Conservation (phyloP, 1,140 invertebrate species). For the Archivesica marissinica region DNA sequence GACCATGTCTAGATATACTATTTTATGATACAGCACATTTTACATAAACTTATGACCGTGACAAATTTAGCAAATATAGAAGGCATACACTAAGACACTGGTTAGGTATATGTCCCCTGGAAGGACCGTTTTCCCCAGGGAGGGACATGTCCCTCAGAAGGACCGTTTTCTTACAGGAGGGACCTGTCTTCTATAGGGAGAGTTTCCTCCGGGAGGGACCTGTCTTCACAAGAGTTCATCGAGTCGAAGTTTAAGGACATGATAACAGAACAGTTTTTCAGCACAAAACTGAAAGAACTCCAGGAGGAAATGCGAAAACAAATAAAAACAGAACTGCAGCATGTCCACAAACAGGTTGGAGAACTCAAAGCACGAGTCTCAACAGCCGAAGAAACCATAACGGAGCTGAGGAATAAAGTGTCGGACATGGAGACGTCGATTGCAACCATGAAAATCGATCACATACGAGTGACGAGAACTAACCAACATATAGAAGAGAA, state of each 20-base stretch:
- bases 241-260: background rate
- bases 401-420: background rate
- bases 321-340: background rate
- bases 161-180: too few relatives aligned
- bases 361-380: background rate
- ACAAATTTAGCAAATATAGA: too few relatives aligned
- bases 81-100: too few relatives aligned
- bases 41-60: too few relatives aligned
- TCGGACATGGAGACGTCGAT: slow-evolving; percentile 21
- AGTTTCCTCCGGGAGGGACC: too few relatives aligned
- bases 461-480: background rate
- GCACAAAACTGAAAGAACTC: background rate
- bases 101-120: too few relatives aligned
- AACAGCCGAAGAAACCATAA: background rate
- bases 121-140: too few relatives aligned
- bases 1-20: too few relatives aligned
- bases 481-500: background rate
- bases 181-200: too few relatives aligned
- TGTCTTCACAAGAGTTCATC: slow-evolving; percentile 16
- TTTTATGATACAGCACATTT: too few relatives aligned
- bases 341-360: background rate
- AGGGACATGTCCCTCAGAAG: too few relatives aligned
- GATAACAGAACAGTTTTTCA: background rate
- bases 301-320: background rate
- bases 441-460: background rate